These are phyloP conservation scores for Plagiodera versicolora DNA, from an alignment of 2,888 invertebrate species.

Conservation along the genomic window DNA sequence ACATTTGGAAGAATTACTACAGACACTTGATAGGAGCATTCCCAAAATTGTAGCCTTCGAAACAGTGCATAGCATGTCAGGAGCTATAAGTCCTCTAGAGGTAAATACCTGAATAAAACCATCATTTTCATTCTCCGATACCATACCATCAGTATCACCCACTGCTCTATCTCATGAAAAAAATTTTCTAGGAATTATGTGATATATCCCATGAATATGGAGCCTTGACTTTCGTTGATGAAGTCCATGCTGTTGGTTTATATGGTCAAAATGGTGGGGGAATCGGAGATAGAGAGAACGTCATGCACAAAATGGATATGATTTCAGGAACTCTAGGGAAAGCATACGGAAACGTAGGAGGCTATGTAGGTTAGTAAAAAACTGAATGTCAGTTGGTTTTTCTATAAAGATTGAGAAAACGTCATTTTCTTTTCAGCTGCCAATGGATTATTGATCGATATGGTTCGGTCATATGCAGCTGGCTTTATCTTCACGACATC, in stretches of 20 bases:
- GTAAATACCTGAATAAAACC: conserved; percentile 34
- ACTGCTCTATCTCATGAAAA: too few relatives aligned
- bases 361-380: conserved; percentile 47
- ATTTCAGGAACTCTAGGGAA: conserved; percentile 96
- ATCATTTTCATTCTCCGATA: too few relatives aligned
- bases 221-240: conserved; percentile 93
- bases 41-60: conserved; percentile 98
- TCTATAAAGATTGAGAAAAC: neutral
- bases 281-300: conserved; percentile 85
- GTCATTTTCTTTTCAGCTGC: conserved; percentile 59
- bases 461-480: conserved; percentile 90
- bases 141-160: neutral
- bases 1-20: conserved; percentile 78
- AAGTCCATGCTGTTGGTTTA: conserved; percentile 96
- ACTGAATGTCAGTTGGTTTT: neutral
- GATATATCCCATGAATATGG: conserved; percentile 89
- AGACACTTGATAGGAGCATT: conserved; percentile 68
- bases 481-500: conserved; percentile 99
- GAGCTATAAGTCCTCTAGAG: conserved; percentile 89
- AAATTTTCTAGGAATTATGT: conserved; percentile 71
- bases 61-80: conserved; percentile 98
- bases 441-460: conserved; percentile 77
- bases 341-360: conserved; percentile 78
- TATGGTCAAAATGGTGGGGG: conserved; percentile 94
- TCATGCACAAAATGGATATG: conserved; percentile 85